Evolutionary conservation across 2,888 invertebrate species (phyloP).

Genomic region (Boloria selene): DNA sequence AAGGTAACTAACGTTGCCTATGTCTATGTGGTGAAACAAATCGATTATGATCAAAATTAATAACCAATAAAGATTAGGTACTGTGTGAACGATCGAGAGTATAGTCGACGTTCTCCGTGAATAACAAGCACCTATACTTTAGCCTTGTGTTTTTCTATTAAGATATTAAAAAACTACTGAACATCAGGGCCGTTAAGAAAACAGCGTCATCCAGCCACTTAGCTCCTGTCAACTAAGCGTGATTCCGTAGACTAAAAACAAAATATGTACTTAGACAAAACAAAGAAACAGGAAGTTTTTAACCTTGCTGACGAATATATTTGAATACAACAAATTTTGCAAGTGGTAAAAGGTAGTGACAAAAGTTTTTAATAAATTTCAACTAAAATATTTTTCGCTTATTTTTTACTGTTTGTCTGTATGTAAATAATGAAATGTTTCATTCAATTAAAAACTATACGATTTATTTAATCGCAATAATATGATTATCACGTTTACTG

Average conservation of each 20-base stretch:
- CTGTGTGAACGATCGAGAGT: constrained; percentile 26
- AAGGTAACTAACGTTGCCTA: neutral
- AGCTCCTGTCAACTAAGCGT: constrained; percentile 75
- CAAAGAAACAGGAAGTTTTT: constrained; percentile 71
- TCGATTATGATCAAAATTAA: constrained; percentile 33
- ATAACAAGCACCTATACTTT: constrained; percentile 48
- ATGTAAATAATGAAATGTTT: too few species aligned
- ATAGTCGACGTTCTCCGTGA: constrained; percentile 45
- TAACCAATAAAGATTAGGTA: constrained; percentile 42
- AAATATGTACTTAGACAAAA: constrained; percentile 54
- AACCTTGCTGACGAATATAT: constrained; percentile 55
- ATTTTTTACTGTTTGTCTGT: too few species aligned
- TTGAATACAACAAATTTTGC: constrained; percentile 8
- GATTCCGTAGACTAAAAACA: constrained; percentile 70
- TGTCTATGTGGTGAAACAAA: constrained; percentile 16
- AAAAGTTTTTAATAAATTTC: neutral
- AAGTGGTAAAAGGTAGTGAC: neutral
- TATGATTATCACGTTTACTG: too few species aligned
- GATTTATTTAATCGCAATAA: too few species aligned
- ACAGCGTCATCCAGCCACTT: constrained; percentile 71
- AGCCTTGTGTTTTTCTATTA: constrained; percentile 58
- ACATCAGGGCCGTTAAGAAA: constrained; percentile 62
- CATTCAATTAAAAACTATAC: too few species aligned
- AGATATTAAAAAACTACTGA: constrained; percentile 52
- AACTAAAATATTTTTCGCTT: too few species aligned